Evolutionary conservation across 2,797 vertebrate genomes (phyloP), one percentile per base, ranked within the genome.

Genomic region (Scarus forsteni): DNA sequence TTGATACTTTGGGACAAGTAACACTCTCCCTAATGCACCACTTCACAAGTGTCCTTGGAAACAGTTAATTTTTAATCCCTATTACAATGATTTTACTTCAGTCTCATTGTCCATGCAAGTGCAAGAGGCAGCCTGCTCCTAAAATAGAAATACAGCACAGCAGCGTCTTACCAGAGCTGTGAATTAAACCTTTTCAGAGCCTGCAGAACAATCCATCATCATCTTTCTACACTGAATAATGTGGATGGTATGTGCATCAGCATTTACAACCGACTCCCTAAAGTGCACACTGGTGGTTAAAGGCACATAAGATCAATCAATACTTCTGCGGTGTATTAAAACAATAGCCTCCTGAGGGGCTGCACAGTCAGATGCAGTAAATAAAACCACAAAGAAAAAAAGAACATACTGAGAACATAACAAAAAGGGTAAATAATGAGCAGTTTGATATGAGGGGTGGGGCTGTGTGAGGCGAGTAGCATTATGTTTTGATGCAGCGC

Each of bases 161-260:
- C 14, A 48, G 5, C 13, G 13, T 16, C 70, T 10, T 35, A 55
- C 35, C 42, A 46, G 5, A 66, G 19, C n/a, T 44, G 16, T 18
- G 7, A 71, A 38, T 60, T 53, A 40, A 66, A 79, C 45, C 45
- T 74, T 69, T 44, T 45, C 15, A 7, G 39, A 54, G 39, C 45
- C 52, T 54, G 66, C 61, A 63, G 42, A 16, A 67, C 36, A 45
- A 18, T 56, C 19, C 39, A 45, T 42, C 39, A 53, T 56, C 50
- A 40, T 53, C 11, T 55, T 66, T 40, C 48, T 35, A 1, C 11
- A 16, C 39, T 39, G 11, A 54, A 19, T 7, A 27, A 39, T n/a
- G 54, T 27, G 13, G 34, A 40, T 48, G 38, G 19, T 43, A 18
- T 65, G 18, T 43, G 53, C 34, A 39, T 11, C 45, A 45, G 66